Evolutionary conservation across 2,888 invertebrate genomes (phyloP), one percentile per base, ranked within the genome.

Genomic region (Acanthosoma haemorrhoidale): DNA sequence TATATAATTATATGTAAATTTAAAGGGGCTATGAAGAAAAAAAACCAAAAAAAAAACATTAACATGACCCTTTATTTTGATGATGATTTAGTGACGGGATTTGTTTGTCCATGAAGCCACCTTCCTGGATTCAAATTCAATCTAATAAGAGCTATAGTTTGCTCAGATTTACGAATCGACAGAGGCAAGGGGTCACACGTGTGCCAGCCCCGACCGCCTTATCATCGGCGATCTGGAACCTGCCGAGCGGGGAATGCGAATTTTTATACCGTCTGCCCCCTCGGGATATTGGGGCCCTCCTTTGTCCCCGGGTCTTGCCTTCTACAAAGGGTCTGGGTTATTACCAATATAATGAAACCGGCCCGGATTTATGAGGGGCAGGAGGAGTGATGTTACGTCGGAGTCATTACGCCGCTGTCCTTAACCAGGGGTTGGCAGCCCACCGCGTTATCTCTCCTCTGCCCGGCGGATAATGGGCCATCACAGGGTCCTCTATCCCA

Each of bases 101-200:
- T n/a, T n/a, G n/a, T n/a, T n/a, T n/a, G n/a, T n/a, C n/a, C n/a
- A n/a, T n/a, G n/a, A n/a, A n/a, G n/a, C n/a, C n/a, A n/a, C n/a
- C n/a, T n/a, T n/a, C n/a, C n/a, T n/a, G n/a, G n/a, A n/a, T n/a
- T n/a, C n/a, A n/a, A n/a, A n/a, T n/a, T n/a, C n/a, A n/a, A n/a
- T n/a, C n/a, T n/a, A n/a, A n/a, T n/a, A n/a, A n/a, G n/a, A n/a
- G n/a, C n/a, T n/a, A n/a, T n/a, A n/a, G n/a, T n/a, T n/a, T n/a
- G n/a, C n/a, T n/a, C n/a, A n/a, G n/a, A n/a, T n/a, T n/a, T n/a
- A n/a, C n/a, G n/a, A n/a, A n/a, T n/a, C n/a, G n/a, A n/a, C n/a
- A n/a, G n/a, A n/a, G n/a, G n/a, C n/a, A n/a, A n/a, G n/a, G n/a
- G 51, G 51, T 51, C 51, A 51, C 51, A 51, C 29, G 51, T 51